Evolutionary conservation across 2,888 invertebrate genomes (phyloP).

Genomic region (Drosophila subsilvestris): DNA sequence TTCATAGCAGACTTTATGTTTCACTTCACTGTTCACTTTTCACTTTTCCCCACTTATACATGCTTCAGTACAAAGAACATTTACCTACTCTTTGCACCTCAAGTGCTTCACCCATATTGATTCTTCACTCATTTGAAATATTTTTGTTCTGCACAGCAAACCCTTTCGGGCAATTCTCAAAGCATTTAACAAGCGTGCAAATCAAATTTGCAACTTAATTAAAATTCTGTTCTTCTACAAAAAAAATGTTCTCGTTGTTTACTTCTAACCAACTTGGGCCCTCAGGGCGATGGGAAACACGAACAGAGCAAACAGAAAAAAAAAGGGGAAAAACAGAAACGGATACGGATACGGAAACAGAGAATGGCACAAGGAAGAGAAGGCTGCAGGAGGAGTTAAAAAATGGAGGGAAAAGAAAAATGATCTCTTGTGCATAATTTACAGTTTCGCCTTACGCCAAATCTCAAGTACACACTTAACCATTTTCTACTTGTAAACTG

Average conservation of each 20-base stretch:
- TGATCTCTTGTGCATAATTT: conserved; percentile 80
- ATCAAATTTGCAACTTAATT: conserved; percentile 77
- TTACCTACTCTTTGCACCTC: background rate
- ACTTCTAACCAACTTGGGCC: conserved; percentile 4
- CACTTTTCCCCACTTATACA: no score
- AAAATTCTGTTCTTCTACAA: conserved; percentile 59
- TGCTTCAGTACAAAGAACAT: no score
- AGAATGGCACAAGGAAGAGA: conserved; percentile 26
- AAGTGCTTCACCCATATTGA: background rate
- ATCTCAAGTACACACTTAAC: conserved; percentile 77
- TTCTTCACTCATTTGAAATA: background rate
- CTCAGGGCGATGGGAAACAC: background rate
- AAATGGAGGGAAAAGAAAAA: conserved; percentile 64
- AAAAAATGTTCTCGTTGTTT: conserved; percentile 45
- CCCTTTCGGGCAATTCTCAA: conserved; percentile 2
- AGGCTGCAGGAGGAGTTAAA: conserved; percentile 4
- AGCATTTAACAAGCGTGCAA: conserved; percentile 66
- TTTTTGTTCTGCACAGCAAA: background rate
- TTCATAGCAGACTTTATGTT: no score
- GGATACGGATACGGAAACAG: conserved; percentile 20
- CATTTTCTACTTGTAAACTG: conserved; percentile 75
- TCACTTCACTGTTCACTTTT: no score
- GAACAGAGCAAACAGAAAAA: conserved; percentile 14
- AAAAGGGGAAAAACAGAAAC: conserved; percentile 19
- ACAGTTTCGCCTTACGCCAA: conserved; percentile 75